These are phyloP conservation scores for Latrodectus geometricus DNA, from an alignment of 1,140 invertebrate genomes.

Conservation along the genomic window DNA sequence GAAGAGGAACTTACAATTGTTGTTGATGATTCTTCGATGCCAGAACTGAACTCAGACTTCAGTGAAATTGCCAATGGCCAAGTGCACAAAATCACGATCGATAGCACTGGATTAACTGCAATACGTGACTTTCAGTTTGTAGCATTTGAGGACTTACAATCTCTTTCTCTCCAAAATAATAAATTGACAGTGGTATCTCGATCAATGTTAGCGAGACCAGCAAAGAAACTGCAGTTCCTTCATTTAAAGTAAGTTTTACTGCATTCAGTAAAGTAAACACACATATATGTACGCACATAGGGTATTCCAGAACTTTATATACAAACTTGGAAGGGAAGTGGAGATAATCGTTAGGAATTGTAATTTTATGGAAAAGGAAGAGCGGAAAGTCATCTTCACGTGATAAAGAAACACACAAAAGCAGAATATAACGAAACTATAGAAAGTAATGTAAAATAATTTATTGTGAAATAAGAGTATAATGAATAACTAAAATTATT, in stretches of 20 bases:
- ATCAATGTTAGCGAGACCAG: conserved; percentile 28
- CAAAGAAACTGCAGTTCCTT: conserved; percentile 39
- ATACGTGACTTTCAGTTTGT: conserved; percentile 5
- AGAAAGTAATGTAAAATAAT: too few species aligned
- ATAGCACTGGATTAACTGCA: conserved; percentile 25
- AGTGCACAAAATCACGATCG: conserved; percentile 35
- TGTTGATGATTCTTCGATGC: conserved; percentile 38
- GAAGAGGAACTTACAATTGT: conserved; percentile 41
- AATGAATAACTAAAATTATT: too few species aligned
- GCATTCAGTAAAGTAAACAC: neutral
- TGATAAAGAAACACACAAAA: too few species aligned
- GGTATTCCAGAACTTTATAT: too few species aligned
- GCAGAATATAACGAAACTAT: too few species aligned
- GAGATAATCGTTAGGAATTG: too few species aligned
- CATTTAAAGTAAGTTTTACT: conserved; percentile 34
- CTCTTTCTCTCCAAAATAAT: conserved; percentile 52
- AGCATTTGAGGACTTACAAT: conserved; percentile 1
- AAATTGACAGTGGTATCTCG: conserved; percentile 29
- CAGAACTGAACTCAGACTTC: conserved; percentile 14
- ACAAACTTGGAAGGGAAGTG: too few species aligned
- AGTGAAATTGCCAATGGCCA: conserved; percentile 16
- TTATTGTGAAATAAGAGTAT: too few species aligned
- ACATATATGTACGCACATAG: too few species aligned
- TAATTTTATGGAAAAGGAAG: too few species aligned
- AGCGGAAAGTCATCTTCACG: too few species aligned